Evolutionary conservation across 1,140 invertebrate genomes (phyloP), one percentile per base, ranked within the genome.

Genomic region (Archivesica marissinica): DNA sequence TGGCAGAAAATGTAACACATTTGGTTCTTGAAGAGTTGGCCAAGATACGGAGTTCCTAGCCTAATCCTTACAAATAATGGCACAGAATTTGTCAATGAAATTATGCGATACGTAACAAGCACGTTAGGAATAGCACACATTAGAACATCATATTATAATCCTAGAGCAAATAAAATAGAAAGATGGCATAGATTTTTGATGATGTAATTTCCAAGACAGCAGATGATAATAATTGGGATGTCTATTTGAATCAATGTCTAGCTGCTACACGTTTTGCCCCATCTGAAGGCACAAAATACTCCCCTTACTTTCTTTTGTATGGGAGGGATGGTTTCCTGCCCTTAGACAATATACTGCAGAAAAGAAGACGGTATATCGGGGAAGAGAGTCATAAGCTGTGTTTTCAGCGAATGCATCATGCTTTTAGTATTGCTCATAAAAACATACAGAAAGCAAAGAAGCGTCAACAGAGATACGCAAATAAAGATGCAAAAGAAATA

Each of bases 361-460:
- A 28, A 17, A 30, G 23, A 2, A 30, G 54, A 2, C 44, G 39
- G 33, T 66, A 66, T 44, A 44, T 78, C 39, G 76, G 76, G 6
- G 76, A 78, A 28, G 56, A 78, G 15, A 30, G n/a, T 15, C 56
- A 56, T 17, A 78, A 64, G 23, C 30, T 61, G 1, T 52, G 28
- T 33, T 25, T 78, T 13, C 30, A 78, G 30, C 54, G 41, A 13
- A 25, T 56, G 20, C 76, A 78, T 44, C 35, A 64, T 13, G 76
- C 76, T 9, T 61, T 78, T 56, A 78, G 20, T 2, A n/a, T 61
- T 6, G 76, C 76, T 6, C n/a, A 78, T 7, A 25, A 47, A 33
- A 61, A 78, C 33, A 9, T 78, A n/a, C 61, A 64, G 20, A 61
- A 47, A 33, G 76, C 56, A 13, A 78, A 78, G 28, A 61, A 47